Evolutionary conservation across 1,140 invertebrate species (phyloP).

Genomic region (Apolygus lucorum): DNA sequence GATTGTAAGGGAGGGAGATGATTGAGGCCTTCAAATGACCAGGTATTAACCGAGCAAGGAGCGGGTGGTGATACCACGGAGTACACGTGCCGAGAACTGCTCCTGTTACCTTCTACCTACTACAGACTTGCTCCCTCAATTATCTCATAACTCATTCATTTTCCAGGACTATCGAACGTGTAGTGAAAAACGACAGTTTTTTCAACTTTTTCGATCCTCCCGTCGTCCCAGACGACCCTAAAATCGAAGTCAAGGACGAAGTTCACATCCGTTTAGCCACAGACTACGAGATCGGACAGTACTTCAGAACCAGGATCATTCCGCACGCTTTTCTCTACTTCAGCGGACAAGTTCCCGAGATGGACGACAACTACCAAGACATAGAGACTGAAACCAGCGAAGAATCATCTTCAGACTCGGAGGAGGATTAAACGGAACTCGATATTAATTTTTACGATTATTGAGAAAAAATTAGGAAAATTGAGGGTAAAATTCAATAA

Average conservation of each 20-base stretch:
- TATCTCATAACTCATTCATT: too few relatives aligned
- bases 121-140: too few relatives aligned
- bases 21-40: too few relatives aligned
- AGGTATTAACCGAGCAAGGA: too few relatives aligned
- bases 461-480: too few relatives aligned
- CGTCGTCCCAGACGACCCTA: not conserved
- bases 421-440: not conserved
- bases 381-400: not conserved
- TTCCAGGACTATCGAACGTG: not conserved
- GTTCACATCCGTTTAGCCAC: not conserved
- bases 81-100: too few relatives aligned
- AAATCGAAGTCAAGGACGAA: constrained; percentile 6
- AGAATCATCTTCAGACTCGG: not conserved
- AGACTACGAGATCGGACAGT: constrained; percentile 4
- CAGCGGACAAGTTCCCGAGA: not conserved
- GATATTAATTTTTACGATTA: too few relatives aligned
- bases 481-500: too few relatives aligned
- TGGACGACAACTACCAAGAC: constrained; percentile 2
- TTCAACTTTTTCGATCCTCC: constrained; percentile 10
- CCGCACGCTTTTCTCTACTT: not conserved
- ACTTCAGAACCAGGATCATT: not conserved
- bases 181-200: not conserved
- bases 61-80: too few relatives aligned
- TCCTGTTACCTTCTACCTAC: too few relatives aligned
- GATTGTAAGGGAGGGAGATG: too few relatives aligned